Base-by-base conservation (phyloP, 2,888 invertebrate genomes). In the Dermolepida albohirtum region DNA sequence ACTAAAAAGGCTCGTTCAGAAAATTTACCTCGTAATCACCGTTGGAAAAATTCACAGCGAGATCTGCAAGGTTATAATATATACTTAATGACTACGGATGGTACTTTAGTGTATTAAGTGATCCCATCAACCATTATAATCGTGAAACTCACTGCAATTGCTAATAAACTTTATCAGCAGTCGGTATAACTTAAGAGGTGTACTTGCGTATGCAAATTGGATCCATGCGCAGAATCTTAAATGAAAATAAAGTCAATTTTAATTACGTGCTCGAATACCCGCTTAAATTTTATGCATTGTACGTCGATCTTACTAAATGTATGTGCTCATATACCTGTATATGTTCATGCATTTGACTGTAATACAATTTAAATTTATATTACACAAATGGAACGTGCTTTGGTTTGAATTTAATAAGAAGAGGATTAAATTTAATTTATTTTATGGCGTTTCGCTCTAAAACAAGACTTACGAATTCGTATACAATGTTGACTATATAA, bases 241-340 rank as follows among this genome's bases (percentile, higher is more conserved):
- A 74, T 74, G 76, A 75, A 78, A 75, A 77, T 75, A 77, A 77
- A 77, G 76, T 76, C 76, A 74, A 72, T 77, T 77, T 77, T 79
- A 79, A 79, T 79, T 78, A 78, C 73, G 73, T 47, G 54, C 41
- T 52, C 12, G 63, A 63, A 14, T 50, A 17, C 29, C 29, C 44
- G 62, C n/a, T 39, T 55, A 41, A 41, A 41, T 63, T 47, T 63
- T 49, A 39, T 63, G 39, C 49, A 63, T 49, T 63, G 49, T 49
- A 39, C 44, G 63, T 63, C 47, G 29, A 47, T 63, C 47, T 29
- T 11, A n/a, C 39, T 55, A 17, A 55, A 40, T 55, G 47, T 44
- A 47, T 50, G 27, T 22, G 49, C 11, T 10, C 17, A 8, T 10
- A 22, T 49, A 49, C 16, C 17, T 49, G 10, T 17, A 22, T 17